These are phyloP conservation scores for Chaetophractus vellerosus DNA, from an alignment of 2,797 vertebrate species.

Conservation along the genomic window DNA sequence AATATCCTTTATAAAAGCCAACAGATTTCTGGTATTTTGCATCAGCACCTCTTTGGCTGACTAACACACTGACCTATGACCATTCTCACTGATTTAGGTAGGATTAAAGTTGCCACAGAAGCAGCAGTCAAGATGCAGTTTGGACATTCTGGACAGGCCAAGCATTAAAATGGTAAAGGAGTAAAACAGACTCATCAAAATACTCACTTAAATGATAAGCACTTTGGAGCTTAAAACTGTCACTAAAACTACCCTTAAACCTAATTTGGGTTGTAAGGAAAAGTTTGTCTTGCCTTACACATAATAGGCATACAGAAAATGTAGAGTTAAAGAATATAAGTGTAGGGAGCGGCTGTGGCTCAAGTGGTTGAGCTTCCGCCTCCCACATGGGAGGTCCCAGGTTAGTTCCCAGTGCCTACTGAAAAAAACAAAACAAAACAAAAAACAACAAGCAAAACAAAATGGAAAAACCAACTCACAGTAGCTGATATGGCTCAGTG, in stretches of 20 bases:
- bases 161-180: slow-evolving; percentile 9
- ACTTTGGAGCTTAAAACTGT: not conserved
- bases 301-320: not conserved
- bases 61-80: not conserved
- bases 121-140: not conserved
- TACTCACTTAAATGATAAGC: not conserved
- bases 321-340: slow-evolving; percentile 7
- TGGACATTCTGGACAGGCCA: not conserved
- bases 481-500: too few species aligned
- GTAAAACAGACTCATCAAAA: slow-evolving; percentile 29
- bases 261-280: slow-evolving; percentile 16
- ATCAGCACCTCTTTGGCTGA: too few species aligned
- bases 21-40: too few species aligned
- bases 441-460: too few species aligned
- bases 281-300: not conserved
- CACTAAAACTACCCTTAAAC: not conserved
- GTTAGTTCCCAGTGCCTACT: too few species aligned
- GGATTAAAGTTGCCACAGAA: not conserved
- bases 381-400: too few species aligned
- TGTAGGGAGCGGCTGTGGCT: too few species aligned
- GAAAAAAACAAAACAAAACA: too few species aligned
- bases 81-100: not conserved
- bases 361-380: too few species aligned
- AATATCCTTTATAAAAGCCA: too few species aligned
- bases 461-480: too few species aligned